Base-by-base conservation (phyloP, 2,888 invertebrate genomes). In the Amphiduros pacificus region DNA sequence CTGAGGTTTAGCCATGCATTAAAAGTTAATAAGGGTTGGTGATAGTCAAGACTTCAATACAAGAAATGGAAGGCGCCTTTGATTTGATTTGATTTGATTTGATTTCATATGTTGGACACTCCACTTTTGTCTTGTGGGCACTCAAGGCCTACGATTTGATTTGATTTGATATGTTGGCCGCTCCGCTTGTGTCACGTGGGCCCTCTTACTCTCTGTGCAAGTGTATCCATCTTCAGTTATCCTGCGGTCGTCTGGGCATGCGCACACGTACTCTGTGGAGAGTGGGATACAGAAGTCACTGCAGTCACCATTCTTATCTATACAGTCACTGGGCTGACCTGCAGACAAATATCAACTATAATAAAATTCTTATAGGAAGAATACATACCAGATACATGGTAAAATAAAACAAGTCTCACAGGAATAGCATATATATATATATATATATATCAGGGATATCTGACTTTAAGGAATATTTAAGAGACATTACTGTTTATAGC, bases 281-380 rank as follows among this genome's bases (percentile, higher is more conserved):
- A 49, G 28, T 11, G 63, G 63, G 14, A 63, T 36, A 41, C 63
- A 63, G 24, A 63, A 29, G 40, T 63, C 44, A 11, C 53, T 53
- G 41, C 63, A 63, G 36, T 36, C 48, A 9, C 56, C 56, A 28
- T 56, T 61, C 27, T 44, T 28, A 17, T 27, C 24, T 1, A 17
- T 36, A 50, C 58, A 58, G 31, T 22, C 32, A 1, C 48, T 58
- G 31, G 32, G 29, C 4, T 29, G 50, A 51, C 58, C 58, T 58
- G 24, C 6, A 28, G 26, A 22, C n/a, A 51, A 24, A 27, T 51
- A 5, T 27, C 14, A 20, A 11, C 27, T 52, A 27, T 36, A 36
- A 36, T 36, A 11, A 36, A 11, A 36, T 36, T 36, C 36, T 36
- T 36, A 9, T 36, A 17, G 36, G 36, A 36, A 36, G 36, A 9